These are phyloP conservation scores for Gryon sp. DNA, from an alignment of 1,140 invertebrate species.

Conservation along the genomic window DNA sequence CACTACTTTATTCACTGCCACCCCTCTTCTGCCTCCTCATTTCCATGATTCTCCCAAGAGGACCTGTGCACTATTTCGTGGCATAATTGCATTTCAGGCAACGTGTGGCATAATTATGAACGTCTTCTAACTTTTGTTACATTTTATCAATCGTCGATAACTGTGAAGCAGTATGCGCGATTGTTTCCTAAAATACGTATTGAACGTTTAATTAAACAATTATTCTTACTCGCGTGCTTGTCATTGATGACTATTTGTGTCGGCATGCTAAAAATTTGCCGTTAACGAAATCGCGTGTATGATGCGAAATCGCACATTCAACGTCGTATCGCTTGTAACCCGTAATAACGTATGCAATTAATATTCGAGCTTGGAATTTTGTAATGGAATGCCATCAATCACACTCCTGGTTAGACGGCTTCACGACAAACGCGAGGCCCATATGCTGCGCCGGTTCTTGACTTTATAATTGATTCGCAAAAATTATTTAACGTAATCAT, in stretches of 20 bases:
- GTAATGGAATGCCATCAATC: constrained; percentile 77
- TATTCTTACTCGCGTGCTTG: constrained; percentile 10
- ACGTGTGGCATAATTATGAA: constrained; percentile 38
- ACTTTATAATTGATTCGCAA: constrained; percentile 72
- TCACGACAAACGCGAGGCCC: constrained; percentile 25
- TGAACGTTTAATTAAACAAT: constrained; percentile 38
- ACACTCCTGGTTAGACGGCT: constrained; percentile 64
- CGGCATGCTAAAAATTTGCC: constrained; percentile 16
- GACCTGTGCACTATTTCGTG: constrained; percentile 11
- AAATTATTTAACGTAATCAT: constrained; percentile 76
- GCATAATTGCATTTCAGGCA: constrained; percentile 30
- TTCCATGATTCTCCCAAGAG: constrained; percentile 41
- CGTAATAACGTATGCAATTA: constrained; percentile 69
- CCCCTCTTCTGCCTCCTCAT: not conserved
- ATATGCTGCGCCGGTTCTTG: constrained; percentile 41
- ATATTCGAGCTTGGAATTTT: constrained; percentile 72
- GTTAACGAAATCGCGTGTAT: constrained; percentile 21
- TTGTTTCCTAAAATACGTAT: constrained; percentile 3
- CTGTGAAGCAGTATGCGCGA: not conserved
- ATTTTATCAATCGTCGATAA: constrained; percentile 26
- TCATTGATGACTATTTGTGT: not conserved
- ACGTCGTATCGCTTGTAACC: constrained; percentile 67
- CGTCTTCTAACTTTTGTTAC: constrained; percentile 10
- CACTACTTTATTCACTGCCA: constrained; percentile 36
- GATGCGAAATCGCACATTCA: constrained; percentile 70